Percentiles rank a stretch among this genome's conserved stretches.
phyloP scores from a whole-genome alignment of 2,113 vertebrate species.

The Hirundichthys speculiger region DNA sequence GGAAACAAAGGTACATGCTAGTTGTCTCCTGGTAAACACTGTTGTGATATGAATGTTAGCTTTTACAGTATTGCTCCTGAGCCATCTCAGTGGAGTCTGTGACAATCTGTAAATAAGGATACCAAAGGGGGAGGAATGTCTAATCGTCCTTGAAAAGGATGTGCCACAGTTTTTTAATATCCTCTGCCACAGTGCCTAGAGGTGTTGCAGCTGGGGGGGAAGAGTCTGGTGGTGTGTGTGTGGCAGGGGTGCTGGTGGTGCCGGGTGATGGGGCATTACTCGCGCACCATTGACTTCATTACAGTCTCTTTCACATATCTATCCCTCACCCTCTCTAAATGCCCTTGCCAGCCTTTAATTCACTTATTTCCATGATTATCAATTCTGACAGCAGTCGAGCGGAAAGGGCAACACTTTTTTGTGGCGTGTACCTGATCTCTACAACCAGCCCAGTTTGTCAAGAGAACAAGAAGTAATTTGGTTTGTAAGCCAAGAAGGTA shows the following conservation, averaged over 20 bases:
- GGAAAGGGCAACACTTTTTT: slow-evolving; percentile 77
- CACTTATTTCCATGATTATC: slow-evolving; percentile 82
- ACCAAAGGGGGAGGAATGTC: slow-evolving; percentile 64
- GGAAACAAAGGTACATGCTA: slow-evolving; percentile 37
- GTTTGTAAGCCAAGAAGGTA: too few species aligned
- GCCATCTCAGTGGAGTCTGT: slow-evolving; percentile 41
- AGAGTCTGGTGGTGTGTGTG: slow-evolving; percentile 46
- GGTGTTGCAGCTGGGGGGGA: slow-evolving; percentile 58
- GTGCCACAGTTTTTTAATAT: slow-evolving; percentile 74
- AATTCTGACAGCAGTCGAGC: slow-evolving; percentile 68
- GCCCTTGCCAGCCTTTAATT: slow-evolving; percentile 75
- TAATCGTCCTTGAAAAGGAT: slow-evolving; percentile 78
- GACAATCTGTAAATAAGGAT: slow-evolving; percentile 68
- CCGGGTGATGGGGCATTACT: slow-evolving; percentile 77
- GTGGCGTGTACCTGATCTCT: slow-evolving; percentile 65
- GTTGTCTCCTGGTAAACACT: slow-evolving; percentile 32
- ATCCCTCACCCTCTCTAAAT: slow-evolving; percentile 67
- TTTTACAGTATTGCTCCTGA: slow-evolving; percentile 33
- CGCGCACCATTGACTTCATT: slow-evolving; percentile 81
- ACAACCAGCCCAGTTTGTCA: neutral
- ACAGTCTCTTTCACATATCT: slow-evolving; percentile 74
- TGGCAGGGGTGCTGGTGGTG: slow-evolving; percentile 54
- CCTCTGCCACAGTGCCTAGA: slow-evolving; percentile 70
- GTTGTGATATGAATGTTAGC: slow-evolving; percentile 45
- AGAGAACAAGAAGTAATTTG: neutral